These are phyloP conservation scores for Zaprionus bogoriensis DNA, from an alignment of 2,888 invertebrate genomes.

Conservation along the genomic window DNA sequence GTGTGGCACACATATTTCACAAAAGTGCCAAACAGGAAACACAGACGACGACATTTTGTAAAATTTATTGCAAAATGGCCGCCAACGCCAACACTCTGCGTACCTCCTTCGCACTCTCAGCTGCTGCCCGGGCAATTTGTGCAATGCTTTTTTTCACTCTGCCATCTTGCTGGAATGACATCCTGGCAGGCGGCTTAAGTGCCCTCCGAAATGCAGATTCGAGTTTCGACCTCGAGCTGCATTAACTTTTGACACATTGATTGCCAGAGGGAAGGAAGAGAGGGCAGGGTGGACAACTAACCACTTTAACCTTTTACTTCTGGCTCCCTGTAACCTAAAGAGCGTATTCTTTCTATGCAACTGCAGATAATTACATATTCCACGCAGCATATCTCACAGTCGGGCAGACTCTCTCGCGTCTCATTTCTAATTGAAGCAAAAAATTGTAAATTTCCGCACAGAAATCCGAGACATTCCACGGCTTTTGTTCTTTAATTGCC, in stretches of 20 bases:
- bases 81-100: conserved; percentile 13
- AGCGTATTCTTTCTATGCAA: neutral
- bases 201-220: conserved; percentile 50
- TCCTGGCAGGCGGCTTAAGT: conserved; percentile 58
- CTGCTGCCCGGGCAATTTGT: conserved; percentile 45
- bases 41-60: conserved; percentile 61
- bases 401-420: neutral
- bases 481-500: conserved; percentile 40
- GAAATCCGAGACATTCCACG: too few relatives aligned
- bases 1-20: conserved; percentile 61
- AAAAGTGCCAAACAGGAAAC: conserved; percentile 74
- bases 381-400: neutral
- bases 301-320: conserved; percentile 3
- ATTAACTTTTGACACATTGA: conserved; percentile 71
- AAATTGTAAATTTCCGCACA: too few relatives aligned
- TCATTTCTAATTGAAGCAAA: neutral
- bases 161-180: conserved; percentile 2
- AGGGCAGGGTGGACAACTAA: neutral
- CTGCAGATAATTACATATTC: neutral
- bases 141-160: conserved; percentile 33
- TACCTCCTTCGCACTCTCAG: conserved; percentile 11
- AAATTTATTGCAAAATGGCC: conserved; percentile 69
- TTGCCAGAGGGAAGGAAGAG: conserved; percentile 10
- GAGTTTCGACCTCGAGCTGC: conserved; percentile 40
- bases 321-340: neutral